phyloP scores from a whole-genome alignment of 2,797 vertebrate species.

The Argya squamiceps region DNA sequence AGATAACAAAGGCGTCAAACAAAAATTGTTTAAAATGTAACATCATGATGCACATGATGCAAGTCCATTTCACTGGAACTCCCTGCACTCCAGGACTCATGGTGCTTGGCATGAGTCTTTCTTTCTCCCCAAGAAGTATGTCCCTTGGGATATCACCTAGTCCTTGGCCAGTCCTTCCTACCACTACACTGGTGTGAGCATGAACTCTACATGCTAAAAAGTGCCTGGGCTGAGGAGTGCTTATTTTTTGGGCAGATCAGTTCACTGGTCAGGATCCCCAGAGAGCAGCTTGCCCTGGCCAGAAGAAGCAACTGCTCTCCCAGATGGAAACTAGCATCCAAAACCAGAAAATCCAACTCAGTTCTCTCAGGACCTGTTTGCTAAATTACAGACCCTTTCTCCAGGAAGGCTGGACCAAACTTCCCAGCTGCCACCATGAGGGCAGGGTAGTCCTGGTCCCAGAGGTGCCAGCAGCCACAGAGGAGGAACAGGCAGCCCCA shows the following conservation, averaged over 20 bases:
- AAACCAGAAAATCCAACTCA: background rate
- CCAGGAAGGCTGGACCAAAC: background rate
- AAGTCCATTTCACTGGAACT: background rate
- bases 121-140: background rate
- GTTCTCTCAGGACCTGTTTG: background rate
- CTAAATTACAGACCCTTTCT: background rate
- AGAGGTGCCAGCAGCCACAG: background rate
- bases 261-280: background rate
- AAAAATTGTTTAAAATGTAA: background rate
- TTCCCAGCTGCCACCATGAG: accelerated
- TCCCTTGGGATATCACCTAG: background rate
- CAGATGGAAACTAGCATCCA: background rate
- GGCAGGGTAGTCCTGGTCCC: background rate
- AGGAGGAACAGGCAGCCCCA: background rate
- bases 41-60: background rate
- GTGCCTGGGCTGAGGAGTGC: background rate
- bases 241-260: background rate
- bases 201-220: background rate
- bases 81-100: accelerated
- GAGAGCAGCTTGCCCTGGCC: background rate
- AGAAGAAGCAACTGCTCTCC: background rate
- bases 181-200: accelerated
- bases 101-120: background rate
- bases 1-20: background rate
- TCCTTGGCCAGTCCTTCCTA: background rate